phyloP scores from a whole-genome alignment of 2,797 vertebrate species.

The Peromyscus aztecus region DNA sequence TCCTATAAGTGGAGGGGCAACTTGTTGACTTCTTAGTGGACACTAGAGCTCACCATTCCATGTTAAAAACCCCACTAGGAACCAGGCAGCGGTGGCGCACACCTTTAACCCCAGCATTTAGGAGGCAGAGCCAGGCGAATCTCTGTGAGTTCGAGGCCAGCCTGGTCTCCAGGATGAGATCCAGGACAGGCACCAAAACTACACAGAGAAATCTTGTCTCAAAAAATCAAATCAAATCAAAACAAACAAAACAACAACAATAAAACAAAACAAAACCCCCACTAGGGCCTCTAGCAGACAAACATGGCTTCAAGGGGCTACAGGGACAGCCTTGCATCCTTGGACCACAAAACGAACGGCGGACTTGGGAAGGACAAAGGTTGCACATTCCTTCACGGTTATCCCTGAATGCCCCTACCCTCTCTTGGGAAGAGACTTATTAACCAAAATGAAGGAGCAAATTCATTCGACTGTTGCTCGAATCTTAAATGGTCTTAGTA shows the following conservation, averaged over 20 bases:
- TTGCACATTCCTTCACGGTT: background rate
- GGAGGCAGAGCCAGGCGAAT: no score
- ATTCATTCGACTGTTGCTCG: background rate
- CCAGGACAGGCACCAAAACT: no score
- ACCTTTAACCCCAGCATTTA: no score
- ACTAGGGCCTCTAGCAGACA: background rate
- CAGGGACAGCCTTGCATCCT: no score
- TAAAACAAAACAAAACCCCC: background rate
- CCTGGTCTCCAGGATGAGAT: no score
- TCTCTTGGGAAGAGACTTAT: background rate
- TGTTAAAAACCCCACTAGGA: background rate
- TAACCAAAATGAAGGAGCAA: background rate
- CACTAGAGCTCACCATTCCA: background rate
- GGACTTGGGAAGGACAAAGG: background rate
- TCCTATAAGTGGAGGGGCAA: background rate
- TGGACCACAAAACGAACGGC: background rate
- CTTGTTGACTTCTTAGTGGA: background rate
- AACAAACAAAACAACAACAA: no score
- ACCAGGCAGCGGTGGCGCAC: fast-evolving
- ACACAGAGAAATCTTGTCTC: no score
- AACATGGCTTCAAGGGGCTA: no score
- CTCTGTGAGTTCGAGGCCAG: no score
- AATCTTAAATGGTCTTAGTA: no score
- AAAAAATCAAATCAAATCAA: no score
- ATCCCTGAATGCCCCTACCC: background rate